These are phyloP conservation scores for Argopecten irradians DNA, from an alignment of 1,140 invertebrate species.

Conservation along the genomic window DNA sequence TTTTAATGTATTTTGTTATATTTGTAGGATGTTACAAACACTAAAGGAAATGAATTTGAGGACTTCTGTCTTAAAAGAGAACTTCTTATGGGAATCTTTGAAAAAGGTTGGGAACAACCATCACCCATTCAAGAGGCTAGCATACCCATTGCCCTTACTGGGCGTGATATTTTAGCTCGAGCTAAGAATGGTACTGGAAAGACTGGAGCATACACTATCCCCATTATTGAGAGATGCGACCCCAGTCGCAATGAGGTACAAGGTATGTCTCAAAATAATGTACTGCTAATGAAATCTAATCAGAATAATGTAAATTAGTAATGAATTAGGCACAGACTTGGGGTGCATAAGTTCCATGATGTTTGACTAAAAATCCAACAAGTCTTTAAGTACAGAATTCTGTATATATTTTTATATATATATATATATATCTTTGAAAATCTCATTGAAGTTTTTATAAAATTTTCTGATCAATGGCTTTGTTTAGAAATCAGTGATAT, in stretches of 20 bases:
- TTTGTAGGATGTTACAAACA: constrained; percentile 97
- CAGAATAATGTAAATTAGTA: too few species aligned
- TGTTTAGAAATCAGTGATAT: too few species aligned
- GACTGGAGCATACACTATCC: constrained; percentile 99
- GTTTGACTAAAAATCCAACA: too few species aligned
- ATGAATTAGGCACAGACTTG: too few species aligned
- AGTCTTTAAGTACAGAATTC: too few species aligned
- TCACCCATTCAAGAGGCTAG: constrained; percentile 96
- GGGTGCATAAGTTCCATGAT: too few species aligned
- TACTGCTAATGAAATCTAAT: too few species aligned
- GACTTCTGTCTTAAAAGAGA: constrained; percentile 99
- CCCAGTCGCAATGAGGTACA: constrained; percentile 86
- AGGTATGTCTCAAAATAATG: constrained; percentile 77
- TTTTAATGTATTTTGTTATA: constrained; percentile 24
- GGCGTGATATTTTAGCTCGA: constrained; percentile 97
- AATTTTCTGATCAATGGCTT: too few species aligned
- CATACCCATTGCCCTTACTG: constrained; percentile 98
- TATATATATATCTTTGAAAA: too few species aligned
- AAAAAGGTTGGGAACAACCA: constrained; percentile 99
- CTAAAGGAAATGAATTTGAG: constrained; percentile 99
- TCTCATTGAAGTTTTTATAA: too few species aligned
- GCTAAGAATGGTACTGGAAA: constrained; percentile 99
- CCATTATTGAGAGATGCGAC: constrained; percentile 96
- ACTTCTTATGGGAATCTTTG: constrained; percentile 99
- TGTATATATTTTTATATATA: too few species aligned